A percentile compares a stretch with the other conserved stretches of the same genome.
These are phyloP conservation scores for Zygogramma bicolorata DNA, from an alignment of 2,888 invertebrate genomes.

Conservation along the genomic window DNA sequence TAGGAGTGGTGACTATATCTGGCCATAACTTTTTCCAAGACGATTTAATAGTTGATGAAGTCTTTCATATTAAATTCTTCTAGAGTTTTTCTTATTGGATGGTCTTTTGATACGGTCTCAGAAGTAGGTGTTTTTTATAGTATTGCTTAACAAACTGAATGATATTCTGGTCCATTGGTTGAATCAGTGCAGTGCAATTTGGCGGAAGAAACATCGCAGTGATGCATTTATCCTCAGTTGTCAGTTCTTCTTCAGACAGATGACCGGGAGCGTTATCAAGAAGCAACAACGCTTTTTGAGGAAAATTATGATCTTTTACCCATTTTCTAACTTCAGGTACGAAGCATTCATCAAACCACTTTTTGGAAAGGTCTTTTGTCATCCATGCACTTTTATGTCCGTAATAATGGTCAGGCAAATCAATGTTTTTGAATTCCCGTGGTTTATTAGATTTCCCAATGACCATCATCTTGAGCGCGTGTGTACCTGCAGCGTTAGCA, in stretches of 20 bases:
- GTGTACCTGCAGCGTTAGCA: conserved; percentile 35
- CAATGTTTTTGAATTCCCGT: conserved; percentile 21
- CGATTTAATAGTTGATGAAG: conserved; percentile 53
- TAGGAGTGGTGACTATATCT: conserved; percentile 27
- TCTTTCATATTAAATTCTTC: not conserved
- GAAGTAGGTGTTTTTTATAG: conserved; percentile 29
- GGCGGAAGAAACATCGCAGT: conserved; percentile 55
- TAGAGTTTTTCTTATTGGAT: not conserved
- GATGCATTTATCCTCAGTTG: conserved; percentile 52
- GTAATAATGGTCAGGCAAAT: conserved; percentile 30
- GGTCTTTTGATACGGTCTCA: not conserved
- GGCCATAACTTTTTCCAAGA: conserved; percentile 53
- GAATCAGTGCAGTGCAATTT: conserved; percentile 47
- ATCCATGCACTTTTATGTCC: conserved; percentile 36
- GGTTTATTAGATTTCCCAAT: conserved; percentile 21
- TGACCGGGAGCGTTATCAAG: conserved; percentile 53
- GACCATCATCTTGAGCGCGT: conserved; percentile 24
- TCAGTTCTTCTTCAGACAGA: conserved; percentile 49
- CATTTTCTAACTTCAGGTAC: conserved; percentile 50
- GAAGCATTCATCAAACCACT: conserved; percentile 24
- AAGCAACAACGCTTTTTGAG: conserved; percentile 44
- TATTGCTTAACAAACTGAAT: conserved; percentile 52
- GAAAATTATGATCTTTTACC: conserved; percentile 42
- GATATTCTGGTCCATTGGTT: conserved; percentile 39
- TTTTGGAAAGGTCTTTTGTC: conserved; percentile 35